Conservation (phyloP, 2,797 vertebrate species). For the Sarcophilus harrisii region DNA sequence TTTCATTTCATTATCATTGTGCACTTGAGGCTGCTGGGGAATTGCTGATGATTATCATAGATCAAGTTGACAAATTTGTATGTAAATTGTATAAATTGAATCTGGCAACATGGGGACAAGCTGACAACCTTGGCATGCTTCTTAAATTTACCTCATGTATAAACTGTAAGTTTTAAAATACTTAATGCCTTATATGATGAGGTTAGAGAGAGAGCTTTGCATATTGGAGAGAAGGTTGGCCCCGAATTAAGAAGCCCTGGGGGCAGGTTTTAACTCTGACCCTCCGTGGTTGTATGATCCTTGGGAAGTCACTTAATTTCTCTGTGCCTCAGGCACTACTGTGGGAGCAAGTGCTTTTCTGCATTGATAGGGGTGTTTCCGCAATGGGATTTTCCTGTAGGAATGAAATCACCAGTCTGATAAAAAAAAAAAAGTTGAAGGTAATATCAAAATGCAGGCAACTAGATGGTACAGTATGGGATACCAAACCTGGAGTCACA, state of each 20-base stretch:
- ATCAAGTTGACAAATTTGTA: conserved; percentile 4
- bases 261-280: not conserved
- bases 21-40: not conserved
- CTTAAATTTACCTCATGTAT: not conserved
- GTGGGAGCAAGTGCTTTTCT: not conserved
- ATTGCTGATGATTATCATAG: conserved; percentile 1
- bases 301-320: not conserved
- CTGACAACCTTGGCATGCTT: not conserved
- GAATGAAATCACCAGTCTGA: not conserved
- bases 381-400: not conserved
- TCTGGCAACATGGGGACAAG: not conserved
- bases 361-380: not conserved
- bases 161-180: not conserved
- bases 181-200: not conserved
- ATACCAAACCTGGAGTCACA: not conserved
- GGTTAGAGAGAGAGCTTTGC: not conserved
- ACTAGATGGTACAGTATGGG: not conserved
- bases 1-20: not conserved
- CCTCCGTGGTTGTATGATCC: not conserved
- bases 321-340: not conserved
- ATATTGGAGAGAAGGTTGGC: not conserved
- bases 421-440: not conserved
- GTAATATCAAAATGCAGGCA: not conserved
- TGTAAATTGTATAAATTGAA: conserved; percentile 10
- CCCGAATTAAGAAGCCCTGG: not conserved